Evolutionary conservation across 2,888 invertebrate genomes (phyloP).

Genomic region (Phyllotreta striolata): DNA sequence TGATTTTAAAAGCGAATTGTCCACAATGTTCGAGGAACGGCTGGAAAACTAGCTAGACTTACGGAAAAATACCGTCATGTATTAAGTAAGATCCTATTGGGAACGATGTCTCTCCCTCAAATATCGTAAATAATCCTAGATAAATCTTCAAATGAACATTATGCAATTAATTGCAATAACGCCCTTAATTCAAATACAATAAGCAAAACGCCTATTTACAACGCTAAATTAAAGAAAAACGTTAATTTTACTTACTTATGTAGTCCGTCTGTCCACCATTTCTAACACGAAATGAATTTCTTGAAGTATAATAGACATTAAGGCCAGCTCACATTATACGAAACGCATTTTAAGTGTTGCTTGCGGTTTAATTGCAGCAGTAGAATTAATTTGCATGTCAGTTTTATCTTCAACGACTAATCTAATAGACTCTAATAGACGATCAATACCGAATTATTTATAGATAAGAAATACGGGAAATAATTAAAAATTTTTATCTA

Average conservation of each 20-base stretch:
- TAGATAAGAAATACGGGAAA: no score
- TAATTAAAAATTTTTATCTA: no score
- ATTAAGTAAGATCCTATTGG: slow-evolving; percentile 43
- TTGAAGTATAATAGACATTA: not conserved
- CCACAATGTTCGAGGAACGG: not conserved
- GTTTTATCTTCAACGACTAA: no score
- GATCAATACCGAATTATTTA: no score
- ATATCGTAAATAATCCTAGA: slow-evolving; percentile 31
- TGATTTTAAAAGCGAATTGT: no score
- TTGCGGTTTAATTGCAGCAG: no score
- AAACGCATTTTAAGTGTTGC: not conserved
- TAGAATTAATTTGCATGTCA: no score
- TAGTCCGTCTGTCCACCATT: slow-evolving; percentile 45
- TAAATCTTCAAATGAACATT: slow-evolving; percentile 22
- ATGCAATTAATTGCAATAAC: slow-evolving; percentile 20
- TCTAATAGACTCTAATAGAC: no score
- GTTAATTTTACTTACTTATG: slow-evolving; percentile 42
- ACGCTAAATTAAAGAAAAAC: slow-evolving; percentile 32
- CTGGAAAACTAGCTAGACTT: slow-evolving; percentile 10
- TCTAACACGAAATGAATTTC: slow-evolving; percentile 35
- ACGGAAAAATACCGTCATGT: slow-evolving; percentile 27
- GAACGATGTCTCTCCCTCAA: slow-evolving; percentile 48
- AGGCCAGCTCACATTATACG: not conserved
- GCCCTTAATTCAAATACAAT: slow-evolving; percentile 25
- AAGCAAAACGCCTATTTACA: slow-evolving; percentile 11